These are phyloP conservation scores for Heliconius hortense DNA, from an alignment of 2,888 invertebrate genomes.

Conservation along the genomic window DNA sequence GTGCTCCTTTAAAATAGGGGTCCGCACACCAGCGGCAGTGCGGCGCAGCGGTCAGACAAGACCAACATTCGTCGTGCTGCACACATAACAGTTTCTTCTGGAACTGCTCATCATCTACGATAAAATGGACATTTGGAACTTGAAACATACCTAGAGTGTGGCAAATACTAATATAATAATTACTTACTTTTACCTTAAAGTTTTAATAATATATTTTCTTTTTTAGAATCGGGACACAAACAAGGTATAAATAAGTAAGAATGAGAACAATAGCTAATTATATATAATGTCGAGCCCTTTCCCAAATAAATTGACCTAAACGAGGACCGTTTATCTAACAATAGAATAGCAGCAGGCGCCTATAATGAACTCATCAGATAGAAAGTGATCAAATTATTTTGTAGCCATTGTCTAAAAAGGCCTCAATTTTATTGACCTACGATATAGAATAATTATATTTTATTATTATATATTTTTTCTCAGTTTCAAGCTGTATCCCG, in stretches of 20 bases:
- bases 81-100: constrained; percentile 71
- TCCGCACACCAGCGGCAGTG: constrained; percentile 79
- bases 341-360: constrained; percentile 34
- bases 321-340: constrained; percentile 30
- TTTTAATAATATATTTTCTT: not conserved
- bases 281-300: constrained; percentile 9
- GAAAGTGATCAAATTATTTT: constrained; percentile 36
- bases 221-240: not conserved
- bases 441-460: not conserved
- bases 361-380: constrained; percentile 31
- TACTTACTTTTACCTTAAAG: no score
- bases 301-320: constrained; percentile 11
- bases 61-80: constrained; percentile 68
- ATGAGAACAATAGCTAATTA: constrained; percentile 7
- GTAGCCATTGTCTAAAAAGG: constrained; percentile 29
- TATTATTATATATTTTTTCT: no score
- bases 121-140: not conserved
- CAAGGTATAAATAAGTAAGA: not conserved
- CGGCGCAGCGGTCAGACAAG: constrained; percentile 69
- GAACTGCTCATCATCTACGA: constrained; percentile 61
- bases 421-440: constrained; percentile 24
- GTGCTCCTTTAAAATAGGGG: constrained; percentile 64
- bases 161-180: no score
- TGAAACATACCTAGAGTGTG: no score
- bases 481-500: no score